Percentiles rank a stretch among this genome's conserved stretches.
These are phyloP conservation scores for Helicolenus hilgendorfi DNA, from an alignment of 2,797 vertebrate genomes.

Conservation along the genomic window DNA sequence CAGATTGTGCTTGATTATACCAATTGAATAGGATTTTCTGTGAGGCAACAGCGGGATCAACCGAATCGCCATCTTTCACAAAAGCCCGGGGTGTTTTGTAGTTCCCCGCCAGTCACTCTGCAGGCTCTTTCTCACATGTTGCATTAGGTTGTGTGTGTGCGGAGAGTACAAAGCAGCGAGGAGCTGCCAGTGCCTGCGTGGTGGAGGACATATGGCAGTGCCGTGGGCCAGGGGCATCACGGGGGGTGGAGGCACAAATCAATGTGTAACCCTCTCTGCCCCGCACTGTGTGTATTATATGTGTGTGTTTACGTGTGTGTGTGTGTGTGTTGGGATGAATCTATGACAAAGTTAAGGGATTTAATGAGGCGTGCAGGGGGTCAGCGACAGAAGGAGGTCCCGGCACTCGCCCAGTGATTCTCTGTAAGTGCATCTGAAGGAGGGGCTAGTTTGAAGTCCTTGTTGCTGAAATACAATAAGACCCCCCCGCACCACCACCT, in stretches of 20 bases:
- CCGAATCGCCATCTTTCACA: constrained; percentile 35
- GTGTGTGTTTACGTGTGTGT: not conserved
- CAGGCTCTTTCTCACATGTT: constrained; percentile 46
- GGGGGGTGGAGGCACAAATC: constrained; percentile 38
- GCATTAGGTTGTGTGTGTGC: constrained; percentile 23
- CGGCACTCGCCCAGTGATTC: constrained; percentile 47
- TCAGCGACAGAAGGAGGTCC: constrained; percentile 64
- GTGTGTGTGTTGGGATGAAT: constrained; percentile 46
- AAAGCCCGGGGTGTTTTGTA: constrained; percentile 33
- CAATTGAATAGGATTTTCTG: not conserved
- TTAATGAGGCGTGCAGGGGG: constrained; percentile 69
- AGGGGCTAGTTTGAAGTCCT: constrained; percentile 61
- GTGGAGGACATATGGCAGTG: constrained; percentile 82
- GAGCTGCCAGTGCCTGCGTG: constrained; percentile 66
- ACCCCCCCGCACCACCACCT: not conserved
- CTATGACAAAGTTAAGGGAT: constrained; percentile 71
- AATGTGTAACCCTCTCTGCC: too few relatives aligned
- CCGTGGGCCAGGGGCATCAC: constrained; percentile 66
- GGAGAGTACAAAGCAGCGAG: constrained; percentile 59
- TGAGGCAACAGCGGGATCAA: constrained; percentile 11
- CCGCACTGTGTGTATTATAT: constrained; percentile 33
- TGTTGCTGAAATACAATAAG: constrained; percentile 55
- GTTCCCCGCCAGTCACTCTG: constrained; percentile 53
- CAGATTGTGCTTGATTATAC: not conserved
- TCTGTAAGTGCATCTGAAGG: constrained; percentile 52